Conservation (phyloP, 2,113 vertebrate genomes). For the Coryphaenoides rupestris region DNA sequence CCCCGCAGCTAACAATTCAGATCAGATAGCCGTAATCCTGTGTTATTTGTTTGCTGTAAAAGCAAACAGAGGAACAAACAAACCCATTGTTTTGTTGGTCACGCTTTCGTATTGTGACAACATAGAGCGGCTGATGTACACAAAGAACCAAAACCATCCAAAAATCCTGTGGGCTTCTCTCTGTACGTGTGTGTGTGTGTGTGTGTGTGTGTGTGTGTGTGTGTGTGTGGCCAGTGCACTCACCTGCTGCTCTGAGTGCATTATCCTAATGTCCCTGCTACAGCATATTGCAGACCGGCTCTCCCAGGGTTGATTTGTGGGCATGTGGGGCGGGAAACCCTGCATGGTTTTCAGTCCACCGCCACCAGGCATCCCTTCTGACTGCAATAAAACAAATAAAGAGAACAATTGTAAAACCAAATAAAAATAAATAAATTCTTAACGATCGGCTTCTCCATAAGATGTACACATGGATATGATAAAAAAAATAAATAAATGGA, state of each 20-base stretch:
- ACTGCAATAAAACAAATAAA: too few relatives aligned
- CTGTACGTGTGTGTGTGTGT: constrained; percentile 38
- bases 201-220: constrained; percentile 37
- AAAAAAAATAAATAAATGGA: too few relatives aligned
- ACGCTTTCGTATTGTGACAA: constrained; percentile 59
- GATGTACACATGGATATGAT: too few relatives aligned
- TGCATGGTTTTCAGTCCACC: background rate
- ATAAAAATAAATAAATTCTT: too few relatives aligned
- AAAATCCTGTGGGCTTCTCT: constrained; percentile 54
- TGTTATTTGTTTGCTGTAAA: too few relatives aligned
- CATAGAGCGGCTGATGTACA: constrained; percentile 46
- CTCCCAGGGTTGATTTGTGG: constrained; percentile 40
- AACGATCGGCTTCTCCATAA: too few relatives aligned
- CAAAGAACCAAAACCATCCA: constrained; percentile 48
- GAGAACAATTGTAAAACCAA: too few relatives aligned
- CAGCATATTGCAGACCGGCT: constrained; percentile 35
- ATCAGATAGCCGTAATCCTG: too few relatives aligned
- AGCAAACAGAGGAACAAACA: too few relatives aligned
- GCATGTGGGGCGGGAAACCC: constrained; percentile 16
- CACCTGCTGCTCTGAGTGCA: constrained; percentile 42
- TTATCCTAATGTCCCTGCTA: constrained; percentile 42
- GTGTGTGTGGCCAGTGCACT: constrained; percentile 39
- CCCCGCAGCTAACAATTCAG: too few relatives aligned
- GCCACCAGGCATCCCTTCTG: background rate
- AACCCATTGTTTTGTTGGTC: constrained; percentile 53